Evolutionary conservation across 2,113 vertebrate species (phyloP), one percentile per base, ranked within the genome.

Genomic region (Coturnix japonica): DNA sequence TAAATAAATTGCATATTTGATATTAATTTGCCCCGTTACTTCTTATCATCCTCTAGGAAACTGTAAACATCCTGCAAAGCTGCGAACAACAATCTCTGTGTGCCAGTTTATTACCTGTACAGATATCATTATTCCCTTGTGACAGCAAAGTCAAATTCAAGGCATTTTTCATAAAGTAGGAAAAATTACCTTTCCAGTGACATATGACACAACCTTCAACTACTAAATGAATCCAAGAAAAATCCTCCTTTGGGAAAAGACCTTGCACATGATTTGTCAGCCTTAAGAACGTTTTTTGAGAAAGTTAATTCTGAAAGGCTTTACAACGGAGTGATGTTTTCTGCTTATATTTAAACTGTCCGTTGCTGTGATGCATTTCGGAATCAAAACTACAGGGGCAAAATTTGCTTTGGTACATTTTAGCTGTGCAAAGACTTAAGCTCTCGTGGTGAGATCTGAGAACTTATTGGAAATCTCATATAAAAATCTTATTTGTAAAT

Each of bases 141-240:
- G 90, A 95, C 95, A 95, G 97, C 91, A 97, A 91, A 97, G 95
- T 95, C 54, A 96, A 95, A 95, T 94, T 75, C 94, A 91, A 96
- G 85, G 82, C 76, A 85, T 97, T 96, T 94, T 85, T 96, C 77
- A 86, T 92, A 72, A 96, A 92, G 85, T 76, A 94, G 84, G 93
- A 95, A 93, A 96, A 97, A 97, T 96, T 96, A 96, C 94, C 91
- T 96, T 96, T 92, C 93, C 65, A 92, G 87, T 92, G 94, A 94
- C 93, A 92, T 79, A 79, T 60, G 74, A 76, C 93, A 96, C 71
- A 96, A 95, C 65, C 92, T 97, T 92, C 73, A 93, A 85, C 61
- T 93, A 61, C 71, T 95, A 96, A 95, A 78, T 92, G 89, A 94
- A 94, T 94, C 57, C 91, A 91, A 92, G 92, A 96, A 93, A 96